Base-by-base conservation (phyloP, 2,888 invertebrate genomes). In the Nezara viridula region DNA sequence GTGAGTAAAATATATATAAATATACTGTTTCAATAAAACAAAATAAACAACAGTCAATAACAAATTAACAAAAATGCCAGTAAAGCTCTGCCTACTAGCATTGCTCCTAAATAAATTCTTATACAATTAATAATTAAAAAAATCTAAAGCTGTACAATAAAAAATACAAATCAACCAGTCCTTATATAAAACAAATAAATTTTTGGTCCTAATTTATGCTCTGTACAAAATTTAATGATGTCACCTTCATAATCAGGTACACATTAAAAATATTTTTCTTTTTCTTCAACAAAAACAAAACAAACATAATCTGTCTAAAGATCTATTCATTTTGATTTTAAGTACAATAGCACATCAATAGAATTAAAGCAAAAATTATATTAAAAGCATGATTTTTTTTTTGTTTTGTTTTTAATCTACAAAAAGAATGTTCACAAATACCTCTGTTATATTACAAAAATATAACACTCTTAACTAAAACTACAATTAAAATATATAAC, bases 11-110 rank as follows among this genome's bases (percentile, higher is more conserved):
- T 60, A 86, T 52, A 50, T 86, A 86, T 86, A 47, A 50, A 50
- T 86, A 86, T 86, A 55, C 55, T 52, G 86, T 52, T 55, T 50
- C n/a, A 86, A 86, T 87, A 87, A 88, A 88, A 88, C 73, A 88
- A 88, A 88, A 88, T 73, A 81, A 81, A 81, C 44, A 88, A 88
- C 73, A 88, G 66, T 37, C 86, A 60, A 86, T 86, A 86, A 86
- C 52, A 86, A 86, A 86, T 86, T 86, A 86, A 86, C 86, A 86
- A 86, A 86, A 55, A 86, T 50, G n/a, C 27, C 50, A 52, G 44
- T n/a, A 44, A 81, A 44, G 81, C 81, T 44, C 81, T 81, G 40
- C 81, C 81, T 44, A 81, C 81, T 81, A 44, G 60, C 86, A 52
- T 37, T 37, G 44, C 44, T 60, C 55, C 40, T 40, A 55, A 37